A percentile compares a stretch with the other conserved stretches of the same genome.
Evolutionary conservation across 2,113 vertebrate genomes (phyloP).

Genomic region (Mesembrinibis cayennensis): DNA sequence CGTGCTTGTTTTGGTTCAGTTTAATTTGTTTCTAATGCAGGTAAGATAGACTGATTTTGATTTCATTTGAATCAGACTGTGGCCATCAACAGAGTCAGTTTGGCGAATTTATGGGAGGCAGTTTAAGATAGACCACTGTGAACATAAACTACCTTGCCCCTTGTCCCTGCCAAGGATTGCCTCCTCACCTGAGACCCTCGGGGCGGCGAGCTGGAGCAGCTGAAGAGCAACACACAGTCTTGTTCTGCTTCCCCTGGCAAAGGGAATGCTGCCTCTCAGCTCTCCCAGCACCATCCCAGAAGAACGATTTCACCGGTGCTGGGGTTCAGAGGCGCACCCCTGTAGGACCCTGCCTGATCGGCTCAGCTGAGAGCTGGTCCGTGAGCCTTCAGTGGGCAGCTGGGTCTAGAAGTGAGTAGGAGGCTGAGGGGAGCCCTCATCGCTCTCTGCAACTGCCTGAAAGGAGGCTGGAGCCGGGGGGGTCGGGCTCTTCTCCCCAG

Average conservation of each 20-base stretch:
- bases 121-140: background rate
- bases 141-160: fast-evolving
- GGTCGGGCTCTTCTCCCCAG: background rate
- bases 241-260: background rate
- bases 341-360: fast-evolving
- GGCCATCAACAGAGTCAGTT: background rate
- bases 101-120: background rate
- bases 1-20: background rate
- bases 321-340: background rate
- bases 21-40: background rate
- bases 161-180: background rate
- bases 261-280: background rate
- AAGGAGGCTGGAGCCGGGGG: background rate
- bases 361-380: background rate
- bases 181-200: background rate
- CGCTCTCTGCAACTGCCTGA: background rate
- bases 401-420: background rate
- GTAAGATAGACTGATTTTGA: background rate
- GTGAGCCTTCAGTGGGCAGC: background rate
- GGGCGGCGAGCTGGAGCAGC: background rate
- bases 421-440: background rate
- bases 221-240: background rate
- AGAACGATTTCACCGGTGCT: fast-evolving
- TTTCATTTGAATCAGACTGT: background rate
- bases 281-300: background rate